Conservation (phyloP, 2,113 vertebrate genomes). For the Pteruthius melanotis region DNA sequence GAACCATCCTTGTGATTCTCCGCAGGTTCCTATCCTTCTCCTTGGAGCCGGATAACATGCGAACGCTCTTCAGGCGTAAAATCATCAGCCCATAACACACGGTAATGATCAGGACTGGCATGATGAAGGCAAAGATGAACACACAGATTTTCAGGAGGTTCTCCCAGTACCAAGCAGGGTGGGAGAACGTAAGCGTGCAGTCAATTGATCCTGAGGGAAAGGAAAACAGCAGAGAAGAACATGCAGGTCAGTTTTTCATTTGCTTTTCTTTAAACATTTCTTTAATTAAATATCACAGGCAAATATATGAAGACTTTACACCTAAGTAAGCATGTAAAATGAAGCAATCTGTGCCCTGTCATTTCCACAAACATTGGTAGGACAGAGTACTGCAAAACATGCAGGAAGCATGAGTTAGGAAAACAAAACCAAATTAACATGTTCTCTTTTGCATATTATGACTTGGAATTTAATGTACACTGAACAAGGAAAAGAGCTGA, state of each 20-base stretch:
- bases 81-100: constrained; percentile 98
- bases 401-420: neutral
- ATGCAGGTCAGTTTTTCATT: neutral
- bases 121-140: constrained; percentile 98
- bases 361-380: neutral
- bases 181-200: constrained; percentile 90
- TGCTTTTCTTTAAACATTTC: neutral
- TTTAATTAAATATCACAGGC: neutral
- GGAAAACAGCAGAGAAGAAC: neutral
- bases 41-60: constrained; percentile 97
- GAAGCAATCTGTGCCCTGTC: neutral
- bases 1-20: constrained; percentile 97
- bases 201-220: constrained; percentile 78
- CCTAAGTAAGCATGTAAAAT: neutral
- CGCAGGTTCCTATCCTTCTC: constrained; percentile 96
- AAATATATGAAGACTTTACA: neutral
- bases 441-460: neutral
- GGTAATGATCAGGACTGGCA: constrained; percentile 97
- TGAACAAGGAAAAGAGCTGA: neutral
- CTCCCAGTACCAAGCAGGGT: constrained; percentile 97
- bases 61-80: constrained; percentile 93
- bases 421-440: neutral
- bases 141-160: constrained; percentile 98
- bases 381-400: neutral
- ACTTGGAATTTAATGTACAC: neutral